Conservation (phyloP, 1,140 invertebrate genomes). For the Euglossa dilemma region DNA sequence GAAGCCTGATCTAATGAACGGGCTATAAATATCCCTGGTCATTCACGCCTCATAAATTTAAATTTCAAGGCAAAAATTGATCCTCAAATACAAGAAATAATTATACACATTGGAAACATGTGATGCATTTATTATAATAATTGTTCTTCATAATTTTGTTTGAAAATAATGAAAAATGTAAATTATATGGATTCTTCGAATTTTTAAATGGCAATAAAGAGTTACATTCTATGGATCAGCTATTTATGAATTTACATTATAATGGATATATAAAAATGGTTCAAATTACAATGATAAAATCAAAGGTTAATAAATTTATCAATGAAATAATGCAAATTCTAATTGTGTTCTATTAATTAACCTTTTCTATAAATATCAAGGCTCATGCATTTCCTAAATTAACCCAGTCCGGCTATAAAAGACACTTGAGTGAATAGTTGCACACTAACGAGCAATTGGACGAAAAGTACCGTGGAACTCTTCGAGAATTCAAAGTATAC, state of each 20-base stretch:
- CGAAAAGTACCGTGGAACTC: not conserved
- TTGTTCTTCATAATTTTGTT: too few species aligned
- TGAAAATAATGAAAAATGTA: not conserved
- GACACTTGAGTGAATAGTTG: not conserved
- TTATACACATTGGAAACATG: not conserved
- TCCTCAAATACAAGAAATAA: too few species aligned
- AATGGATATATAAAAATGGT: not conserved
- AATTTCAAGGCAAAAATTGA: not conserved
- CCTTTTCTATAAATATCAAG: constrained; percentile 16
- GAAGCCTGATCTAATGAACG: not conserved
- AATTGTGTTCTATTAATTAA: constrained; percentile 10
- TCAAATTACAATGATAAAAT: not conserved
- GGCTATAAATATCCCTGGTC: constrained; percentile 22
- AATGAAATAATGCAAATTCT: constrained; percentile 14
- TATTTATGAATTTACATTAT: not conserved
- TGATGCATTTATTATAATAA: not conserved
- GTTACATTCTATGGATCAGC: too few species aligned
- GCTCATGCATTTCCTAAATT: not conserved
- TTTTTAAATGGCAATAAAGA: too few species aligned
- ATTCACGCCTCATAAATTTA: not conserved
- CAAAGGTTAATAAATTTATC: not conserved
- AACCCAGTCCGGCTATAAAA: not conserved
- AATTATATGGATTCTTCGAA: not conserved
- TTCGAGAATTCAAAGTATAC: not conserved
- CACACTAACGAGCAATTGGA: not conserved